phyloP scores from a whole-genome alignment of 1,140 invertebrate genomes.

The Bactericera cockerelli region DNA sequence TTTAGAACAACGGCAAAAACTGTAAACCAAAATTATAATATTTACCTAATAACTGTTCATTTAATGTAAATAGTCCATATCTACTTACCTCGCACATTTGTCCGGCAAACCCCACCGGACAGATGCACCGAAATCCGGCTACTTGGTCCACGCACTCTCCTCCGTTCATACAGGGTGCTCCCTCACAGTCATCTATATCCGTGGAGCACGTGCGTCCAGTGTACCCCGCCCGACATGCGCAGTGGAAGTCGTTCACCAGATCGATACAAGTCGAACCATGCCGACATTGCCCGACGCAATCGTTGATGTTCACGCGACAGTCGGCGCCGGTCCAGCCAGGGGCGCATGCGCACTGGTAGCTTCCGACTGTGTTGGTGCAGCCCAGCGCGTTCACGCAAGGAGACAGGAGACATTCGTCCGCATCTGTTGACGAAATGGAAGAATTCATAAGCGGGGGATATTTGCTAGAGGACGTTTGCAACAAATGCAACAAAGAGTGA shows the following conservation, averaged over 20 bases:
- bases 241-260: slow-evolving; percentile 60
- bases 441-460: no score
- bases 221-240: slow-evolving; percentile 65
- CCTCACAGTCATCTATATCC: slow-evolving; percentile 53
- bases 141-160: slow-evolving; percentile 68
- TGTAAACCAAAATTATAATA: no score
- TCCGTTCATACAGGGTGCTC: slow-evolving; percentile 65
- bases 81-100: slow-evolving; percentile 54
- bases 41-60: no score
- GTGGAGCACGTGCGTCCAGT: slow-evolving; percentile 62
- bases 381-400: slow-evolving; percentile 69
- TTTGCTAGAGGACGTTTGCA: no score
- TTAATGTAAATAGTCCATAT: no score
- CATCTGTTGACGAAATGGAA: slow-evolving; percentile 33
- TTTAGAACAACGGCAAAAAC: no score
- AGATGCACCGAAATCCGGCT: slow-evolving; percentile 66
- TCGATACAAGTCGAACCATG: slow-evolving; percentile 77
- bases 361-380: slow-evolving; percentile 63
- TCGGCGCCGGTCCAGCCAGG: slow-evolving; percentile 75
- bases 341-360: slow-evolving; percentile 63
- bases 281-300: slow-evolving; percentile 72
- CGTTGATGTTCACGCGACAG: slow-evolving; percentile 76
- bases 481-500: no score
- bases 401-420: slow-evolving; percentile 34
- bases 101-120: slow-evolving; percentile 65